phyloP scores from a whole-genome alignment of 2,113 vertebrate species.

The Solenodon paradoxus region DNA sequence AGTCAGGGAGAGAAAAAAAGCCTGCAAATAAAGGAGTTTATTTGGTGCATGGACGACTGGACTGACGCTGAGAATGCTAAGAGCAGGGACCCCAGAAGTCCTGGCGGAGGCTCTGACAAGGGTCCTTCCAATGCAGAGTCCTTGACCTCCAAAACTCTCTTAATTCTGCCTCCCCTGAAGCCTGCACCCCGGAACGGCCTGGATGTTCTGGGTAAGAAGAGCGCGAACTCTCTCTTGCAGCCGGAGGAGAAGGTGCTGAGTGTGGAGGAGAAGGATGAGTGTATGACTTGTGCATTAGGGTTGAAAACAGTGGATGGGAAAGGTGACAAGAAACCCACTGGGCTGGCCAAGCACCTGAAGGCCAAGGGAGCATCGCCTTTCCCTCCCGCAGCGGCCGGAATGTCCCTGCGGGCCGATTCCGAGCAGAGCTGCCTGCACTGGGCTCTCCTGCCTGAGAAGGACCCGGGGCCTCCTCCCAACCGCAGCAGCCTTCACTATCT shows the following conservation, averaged over 20 bases:
- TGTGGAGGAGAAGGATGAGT: constrained; percentile 53
- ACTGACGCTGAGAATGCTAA: neutral
- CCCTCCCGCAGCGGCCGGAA: neutral
- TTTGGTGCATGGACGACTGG: constrained; percentile 46
- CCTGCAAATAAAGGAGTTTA: constrained; percentile 62
- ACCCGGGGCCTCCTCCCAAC: constrained; percentile 32
- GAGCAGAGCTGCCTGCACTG: constrained; percentile 54
- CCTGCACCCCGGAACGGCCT: neutral
- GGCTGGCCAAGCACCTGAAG: constrained; percentile 33
- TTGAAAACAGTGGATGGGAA: constrained; percentile 40
- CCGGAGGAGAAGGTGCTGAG: constrained; percentile 58
- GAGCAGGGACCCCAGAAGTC: neutral
- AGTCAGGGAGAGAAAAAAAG: constrained; percentile 64
- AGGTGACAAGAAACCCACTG: constrained; percentile 33
- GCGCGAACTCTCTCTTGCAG: constrained; percentile 46
- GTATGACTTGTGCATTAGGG: neutral
- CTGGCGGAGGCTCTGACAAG: neutral
- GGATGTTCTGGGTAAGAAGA: constrained; percentile 58
- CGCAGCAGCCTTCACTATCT: neutral
- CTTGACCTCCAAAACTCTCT: constrained; percentile 26
- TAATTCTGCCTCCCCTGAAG: constrained; percentile 73
- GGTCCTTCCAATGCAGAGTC: neutral
- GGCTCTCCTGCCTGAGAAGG: constrained; percentile 63
- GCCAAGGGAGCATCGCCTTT: neutral
- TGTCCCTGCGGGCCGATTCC: neutral